A percentile compares a stretch with the other conserved stretches of the same genome.
phyloP scores from a whole-genome alignment of 2,888 invertebrate genomes.

The Agrochola litura region DNA sequence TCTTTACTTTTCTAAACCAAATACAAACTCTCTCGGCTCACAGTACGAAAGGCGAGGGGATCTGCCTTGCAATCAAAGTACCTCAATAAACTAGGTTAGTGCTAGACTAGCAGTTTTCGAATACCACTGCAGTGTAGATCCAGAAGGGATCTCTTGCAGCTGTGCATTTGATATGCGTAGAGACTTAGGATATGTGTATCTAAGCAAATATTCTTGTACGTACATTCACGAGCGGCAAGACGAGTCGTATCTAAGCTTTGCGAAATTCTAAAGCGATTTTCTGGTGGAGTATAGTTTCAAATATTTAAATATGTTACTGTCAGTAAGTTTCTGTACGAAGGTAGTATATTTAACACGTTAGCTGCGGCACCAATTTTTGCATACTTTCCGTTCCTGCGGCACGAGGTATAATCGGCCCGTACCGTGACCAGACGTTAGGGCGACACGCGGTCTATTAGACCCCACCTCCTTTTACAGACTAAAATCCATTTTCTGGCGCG shows the following conservation, averaged over 20 bases:
- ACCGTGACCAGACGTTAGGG: too few species aligned
- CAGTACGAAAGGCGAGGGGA: neutral
- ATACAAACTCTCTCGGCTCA: neutral
- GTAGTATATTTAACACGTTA: too few species aligned
- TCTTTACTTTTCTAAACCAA: neutral
- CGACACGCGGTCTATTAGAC: too few species aligned
- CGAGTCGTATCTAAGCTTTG: neutral
- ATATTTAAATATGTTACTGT: neutral
- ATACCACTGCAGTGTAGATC: neutral
- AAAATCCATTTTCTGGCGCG: too few species aligned
- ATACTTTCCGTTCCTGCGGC: too few species aligned
- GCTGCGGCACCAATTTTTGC: too few species aligned
- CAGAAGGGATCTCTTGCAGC: constrained; percentile 9
- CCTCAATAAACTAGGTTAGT: constrained; percentile 1
- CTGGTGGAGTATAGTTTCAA: neutral
- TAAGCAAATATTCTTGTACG: constrained; percentile 7
- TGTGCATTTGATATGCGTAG: constrained; percentile 12
- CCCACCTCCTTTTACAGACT: too few species aligned
- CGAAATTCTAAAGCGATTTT: neutral
- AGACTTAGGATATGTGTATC: constrained; percentile 7
- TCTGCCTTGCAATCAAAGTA: neutral
- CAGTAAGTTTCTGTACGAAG: neutral
- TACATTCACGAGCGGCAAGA: neutral
- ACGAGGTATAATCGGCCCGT: too few species aligned
- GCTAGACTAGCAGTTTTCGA: neutral